Conservation (phyloP, 2,797 vertebrate genomes). For the Schizothorax lantsangensis region DNA sequence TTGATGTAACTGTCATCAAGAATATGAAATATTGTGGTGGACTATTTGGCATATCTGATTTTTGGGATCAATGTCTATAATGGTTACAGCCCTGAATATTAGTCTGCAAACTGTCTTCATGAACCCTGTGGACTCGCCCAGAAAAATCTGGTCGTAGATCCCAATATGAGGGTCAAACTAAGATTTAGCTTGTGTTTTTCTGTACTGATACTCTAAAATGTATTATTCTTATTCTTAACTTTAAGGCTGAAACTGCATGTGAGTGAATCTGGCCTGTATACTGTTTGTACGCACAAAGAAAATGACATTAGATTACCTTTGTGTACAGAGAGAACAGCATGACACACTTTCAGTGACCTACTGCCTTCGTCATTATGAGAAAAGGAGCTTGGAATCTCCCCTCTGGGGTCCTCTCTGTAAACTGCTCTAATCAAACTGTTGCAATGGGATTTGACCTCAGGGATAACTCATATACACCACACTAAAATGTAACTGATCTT, state of each 20-base stretch:
- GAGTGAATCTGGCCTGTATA: background rate
- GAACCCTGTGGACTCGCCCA: background rate
- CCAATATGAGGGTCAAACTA: background rate
- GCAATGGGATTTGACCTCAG: conserved; percentile 38
- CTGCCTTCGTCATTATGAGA: background rate
- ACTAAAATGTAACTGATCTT: conserved; percentile 30
- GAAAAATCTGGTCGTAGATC: background rate
- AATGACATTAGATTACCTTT: conserved; percentile 29
- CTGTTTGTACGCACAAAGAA: background rate
- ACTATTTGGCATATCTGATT: background rate
- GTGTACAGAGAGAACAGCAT: conserved; percentile 34
- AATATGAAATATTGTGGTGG: background rate
- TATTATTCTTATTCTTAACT: background rate
- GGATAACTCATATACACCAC: conserved; percentile 10
- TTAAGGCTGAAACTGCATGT: background rate
- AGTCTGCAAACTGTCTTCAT: background rate
- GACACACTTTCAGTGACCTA: conserved; percentile 48
- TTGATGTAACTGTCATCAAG: background rate
- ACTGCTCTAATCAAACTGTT: conserved; percentile 36
- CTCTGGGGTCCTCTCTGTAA: conserved; percentile 29
- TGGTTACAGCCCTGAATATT: background rate
- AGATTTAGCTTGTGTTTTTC: background rate
- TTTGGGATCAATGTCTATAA: background rate
- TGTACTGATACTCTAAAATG: background rate
- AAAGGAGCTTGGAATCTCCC: conserved; percentile 39